These are phyloP conservation scores for Hypocryptadius cinnamomeus DNA, from an alignment of 2,113 vertebrate species.

Conservation along the genomic window DNA sequence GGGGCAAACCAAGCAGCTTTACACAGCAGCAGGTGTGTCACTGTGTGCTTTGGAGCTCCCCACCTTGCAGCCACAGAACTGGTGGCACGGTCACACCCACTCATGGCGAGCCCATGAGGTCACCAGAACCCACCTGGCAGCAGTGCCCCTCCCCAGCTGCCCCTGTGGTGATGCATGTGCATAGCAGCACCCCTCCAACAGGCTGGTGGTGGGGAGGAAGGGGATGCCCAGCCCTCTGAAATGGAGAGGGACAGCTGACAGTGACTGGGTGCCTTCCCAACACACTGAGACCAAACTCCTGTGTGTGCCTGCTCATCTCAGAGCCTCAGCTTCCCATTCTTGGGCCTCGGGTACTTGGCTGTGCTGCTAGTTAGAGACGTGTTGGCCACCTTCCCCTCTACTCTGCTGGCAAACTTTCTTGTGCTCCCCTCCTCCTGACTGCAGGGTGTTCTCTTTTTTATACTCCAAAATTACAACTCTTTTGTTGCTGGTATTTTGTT, in stretches of 20 bases:
- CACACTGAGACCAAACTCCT: background rate
- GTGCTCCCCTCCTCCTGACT: background rate
- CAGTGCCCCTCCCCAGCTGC: background rate
- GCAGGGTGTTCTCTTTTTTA: background rate
- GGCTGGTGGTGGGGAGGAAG: background rate
- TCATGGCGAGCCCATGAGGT: background rate
- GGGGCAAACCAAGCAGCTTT: background rate
- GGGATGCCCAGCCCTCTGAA: background rate
- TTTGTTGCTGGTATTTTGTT: background rate
- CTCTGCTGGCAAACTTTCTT: background rate
- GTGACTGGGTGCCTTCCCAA: background rate
- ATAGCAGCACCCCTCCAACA: too few relatives aligned
- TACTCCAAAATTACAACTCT: background rate
- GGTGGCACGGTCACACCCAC: background rate
- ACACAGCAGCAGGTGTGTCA: background rate
- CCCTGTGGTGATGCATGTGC: background rate
- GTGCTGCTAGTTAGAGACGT: background rate
- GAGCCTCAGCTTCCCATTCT: background rate
- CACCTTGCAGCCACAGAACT: background rate
- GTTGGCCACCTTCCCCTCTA: background rate
- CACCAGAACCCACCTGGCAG: background rate
- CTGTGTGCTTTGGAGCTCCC: background rate
- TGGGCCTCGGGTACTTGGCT: background rate
- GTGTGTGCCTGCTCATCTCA: background rate
- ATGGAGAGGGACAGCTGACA: background rate